Percentiles rank a stretch among this genome's conserved stretches.
Conservation (phyloP, 2,797 vertebrate species). For the Intellagama lesueurii region DNA sequence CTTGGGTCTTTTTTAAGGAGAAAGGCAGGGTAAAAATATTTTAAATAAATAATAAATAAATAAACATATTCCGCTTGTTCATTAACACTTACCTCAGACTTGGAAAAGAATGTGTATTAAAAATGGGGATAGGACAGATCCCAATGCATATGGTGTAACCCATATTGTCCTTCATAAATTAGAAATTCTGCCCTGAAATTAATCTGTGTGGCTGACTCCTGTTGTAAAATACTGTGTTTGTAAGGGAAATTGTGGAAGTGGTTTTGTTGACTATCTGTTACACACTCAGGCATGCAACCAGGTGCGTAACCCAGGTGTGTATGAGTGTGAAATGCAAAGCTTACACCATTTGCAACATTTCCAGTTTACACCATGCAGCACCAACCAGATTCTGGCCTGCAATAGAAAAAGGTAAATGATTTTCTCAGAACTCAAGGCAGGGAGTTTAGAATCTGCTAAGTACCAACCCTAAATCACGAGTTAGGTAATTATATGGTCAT, state of each 20-base stretch:
- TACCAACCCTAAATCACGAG: neutral
- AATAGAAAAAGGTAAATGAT: neutral
- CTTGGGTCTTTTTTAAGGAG: no score
- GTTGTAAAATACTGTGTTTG: no score
- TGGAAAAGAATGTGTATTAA: neutral
- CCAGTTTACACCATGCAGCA: no score
- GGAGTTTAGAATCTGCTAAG: neutral
- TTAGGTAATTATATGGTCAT: slow-evolving; percentile 12
- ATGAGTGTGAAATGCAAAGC: no score
- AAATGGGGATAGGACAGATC: neutral
- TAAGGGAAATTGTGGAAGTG: no score
- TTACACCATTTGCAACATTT: no score
- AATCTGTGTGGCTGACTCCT: neutral
- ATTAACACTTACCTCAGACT: neutral
- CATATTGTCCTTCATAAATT: neutral
- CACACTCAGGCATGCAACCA: no score
- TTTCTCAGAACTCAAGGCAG: neutral
- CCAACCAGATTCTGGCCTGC: no score
- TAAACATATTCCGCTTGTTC: neutral
- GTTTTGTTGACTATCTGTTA: no score
- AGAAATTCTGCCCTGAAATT: neutral
- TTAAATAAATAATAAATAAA: no score
- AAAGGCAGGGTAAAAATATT: no score
- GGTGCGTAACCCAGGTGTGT: no score
- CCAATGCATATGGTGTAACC: neutral